Percentiles rank a stretch among this genome's conserved stretches.
Conservation (phyloP, 2,113 vertebrate genomes). For the Zosterops lateralis region DNA sequence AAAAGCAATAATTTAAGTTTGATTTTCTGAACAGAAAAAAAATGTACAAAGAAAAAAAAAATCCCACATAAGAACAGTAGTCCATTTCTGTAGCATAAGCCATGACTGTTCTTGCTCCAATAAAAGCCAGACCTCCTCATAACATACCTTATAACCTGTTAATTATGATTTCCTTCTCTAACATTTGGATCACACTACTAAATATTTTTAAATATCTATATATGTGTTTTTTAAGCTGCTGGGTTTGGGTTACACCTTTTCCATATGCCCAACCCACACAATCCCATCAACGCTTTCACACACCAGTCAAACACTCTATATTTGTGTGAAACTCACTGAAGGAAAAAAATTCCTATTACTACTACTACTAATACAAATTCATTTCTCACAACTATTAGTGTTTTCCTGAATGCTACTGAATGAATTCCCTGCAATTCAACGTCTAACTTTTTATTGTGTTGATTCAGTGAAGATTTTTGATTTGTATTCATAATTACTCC, state of each 20-base stretch:
- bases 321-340: conserved; percentile 68
- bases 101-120: conserved; percentile 13
- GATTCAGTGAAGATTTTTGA: conserved; percentile 28
- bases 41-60: neutral
- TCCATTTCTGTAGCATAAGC: neutral
- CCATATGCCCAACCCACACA: conserved; percentile 61
- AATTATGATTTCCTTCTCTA: conserved; percentile 64
- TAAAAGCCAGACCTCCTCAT: conserved; percentile 35
- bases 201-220: conserved; percentile 66
- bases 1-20: neutral
- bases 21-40: neutral
- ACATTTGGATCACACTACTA: conserved; percentile 54
- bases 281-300: conserved; percentile 68
- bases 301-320: conserved; percentile 68
- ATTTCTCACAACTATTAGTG: conserved; percentile 59
- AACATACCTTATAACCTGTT: conserved; percentile 63
- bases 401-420: conserved; percentile 22
- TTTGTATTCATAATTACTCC: conserved; percentile 22
- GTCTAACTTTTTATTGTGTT: neutral
- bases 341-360: conserved; percentile 60
- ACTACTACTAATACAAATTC: conserved; percentile 67
- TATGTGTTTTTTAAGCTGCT: conserved; percentile 69
- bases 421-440: conserved; percentile 11
- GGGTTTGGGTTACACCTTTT: conserved; percentile 69
- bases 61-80: neutral